These are phyloP conservation scores for Oligia latruncula DNA, from an alignment of 2,888 invertebrate species.

Conservation along the genomic window DNA sequence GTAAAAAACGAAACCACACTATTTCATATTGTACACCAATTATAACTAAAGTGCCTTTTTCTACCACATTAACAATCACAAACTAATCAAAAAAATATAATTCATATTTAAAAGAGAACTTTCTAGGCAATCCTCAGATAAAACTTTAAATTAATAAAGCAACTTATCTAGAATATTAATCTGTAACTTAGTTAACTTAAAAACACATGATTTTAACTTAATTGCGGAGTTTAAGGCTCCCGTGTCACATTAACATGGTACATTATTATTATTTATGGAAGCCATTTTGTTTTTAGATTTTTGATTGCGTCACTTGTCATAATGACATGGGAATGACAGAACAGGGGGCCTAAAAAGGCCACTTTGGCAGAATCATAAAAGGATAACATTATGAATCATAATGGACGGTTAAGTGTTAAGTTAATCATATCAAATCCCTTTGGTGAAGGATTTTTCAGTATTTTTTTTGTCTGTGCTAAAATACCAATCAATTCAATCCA, in stretches of 20 bases:
- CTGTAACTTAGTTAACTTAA: slow-evolving; percentile 63
- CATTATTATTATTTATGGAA: slow-evolving; percentile 61
- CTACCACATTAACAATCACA: slow-evolving; percentile 28
- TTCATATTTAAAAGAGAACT: slow-evolving; percentile 24
- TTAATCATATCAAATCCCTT: too few species aligned
- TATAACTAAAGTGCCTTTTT: slow-evolving; percentile 20
- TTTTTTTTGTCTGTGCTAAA: too few species aligned
- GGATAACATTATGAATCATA: too few species aligned
- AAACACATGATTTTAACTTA: slow-evolving; percentile 67
- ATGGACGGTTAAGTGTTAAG: too few species aligned
- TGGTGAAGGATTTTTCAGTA: too few species aligned
- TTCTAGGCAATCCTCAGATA: slow-evolving; percentile 34
- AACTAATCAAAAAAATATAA: slow-evolving; percentile 22
- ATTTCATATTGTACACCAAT: slow-evolving; percentile 1
- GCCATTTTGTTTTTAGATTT: slow-evolving; percentile 35
- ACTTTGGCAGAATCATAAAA: too few species aligned
- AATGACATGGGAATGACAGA: background rate
- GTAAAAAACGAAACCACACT: background rate
- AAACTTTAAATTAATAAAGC: slow-evolving; percentile 54
- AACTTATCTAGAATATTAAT: slow-evolving; percentile 59
- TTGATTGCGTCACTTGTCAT: slow-evolving; percentile 29
- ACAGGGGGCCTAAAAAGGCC: background rate
- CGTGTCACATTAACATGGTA: slow-evolving; percentile 57
- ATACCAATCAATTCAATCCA: too few species aligned
- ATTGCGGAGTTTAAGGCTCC: slow-evolving; percentile 63